Evolutionary conservation across 1,140 invertebrate species (phyloP), one percentile per base, ranked within the genome.

Genomic region (Muscidifurax raptorellus): DNA sequence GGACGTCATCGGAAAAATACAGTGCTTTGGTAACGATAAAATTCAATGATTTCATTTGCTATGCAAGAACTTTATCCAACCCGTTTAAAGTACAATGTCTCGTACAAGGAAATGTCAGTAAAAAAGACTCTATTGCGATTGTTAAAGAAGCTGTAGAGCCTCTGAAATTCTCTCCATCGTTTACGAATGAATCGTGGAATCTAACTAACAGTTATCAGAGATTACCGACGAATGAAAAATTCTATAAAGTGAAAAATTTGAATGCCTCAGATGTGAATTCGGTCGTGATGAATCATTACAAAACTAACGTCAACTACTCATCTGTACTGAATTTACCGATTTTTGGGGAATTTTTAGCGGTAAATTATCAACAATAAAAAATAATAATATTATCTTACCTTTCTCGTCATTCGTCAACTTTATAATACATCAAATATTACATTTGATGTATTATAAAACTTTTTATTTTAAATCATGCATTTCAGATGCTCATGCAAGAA

Each of bases 231-330:
- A 96, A 96, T 7, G 94, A 95, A 71, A 93, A 93, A 36, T 95
- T 93, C 86, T 94, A 96, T 80, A 94, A 95, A 76, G 92, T 96
- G 28, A 90, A 94, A 85, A 96, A 95, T 27, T 95, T 97, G 67
- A 97, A 97, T 90, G 90, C 90, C 22, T 91, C 93, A 3, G 97
- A 98, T 88, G 94, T 95, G 6, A 98, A 98, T 92, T 98, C 97
- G 10, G 95, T 97, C 59, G 95, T 98, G 40, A 96, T 95, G n/a
- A 97, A 98, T 91, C 98, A 98, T 91, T 99, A 98, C 93, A 98
- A 99, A 91, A 95, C 94, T 10, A 96, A 96, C 2, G 91, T 91
- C 0, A 92, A 94, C 72, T 94, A 66, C 94, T 5, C 94, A 40
- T 7, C 74, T 96, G 0, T 93, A 94, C 36, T 96, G 0, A 93